phyloP scores from a whole-genome alignment of 2,113 vertebrate species.

The Elephas maximus region DNA sequence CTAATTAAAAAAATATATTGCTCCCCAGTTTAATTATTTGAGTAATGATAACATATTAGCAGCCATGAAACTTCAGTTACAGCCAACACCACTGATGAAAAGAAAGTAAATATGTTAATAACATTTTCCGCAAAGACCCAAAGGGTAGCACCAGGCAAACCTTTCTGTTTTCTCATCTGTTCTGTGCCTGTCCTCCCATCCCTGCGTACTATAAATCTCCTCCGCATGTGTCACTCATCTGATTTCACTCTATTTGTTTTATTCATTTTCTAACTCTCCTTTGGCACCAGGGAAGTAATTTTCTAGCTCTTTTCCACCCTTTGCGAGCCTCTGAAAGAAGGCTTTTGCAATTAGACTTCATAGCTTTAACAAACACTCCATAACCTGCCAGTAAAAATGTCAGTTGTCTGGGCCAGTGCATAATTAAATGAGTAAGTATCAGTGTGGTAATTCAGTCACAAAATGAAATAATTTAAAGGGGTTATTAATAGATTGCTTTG shows the following conservation, averaged over 20 bases:
- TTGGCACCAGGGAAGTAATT: background rate
- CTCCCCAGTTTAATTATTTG: constrained; percentile 85
- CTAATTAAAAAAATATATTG: constrained; percentile 84
- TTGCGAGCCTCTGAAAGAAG: constrained; percentile 59
- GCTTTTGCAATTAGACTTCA: constrained; percentile 68
- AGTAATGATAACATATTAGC: constrained; percentile 84
- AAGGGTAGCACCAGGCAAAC: background rate
- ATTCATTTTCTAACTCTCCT: constrained; percentile 14
- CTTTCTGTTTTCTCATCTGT: background rate
- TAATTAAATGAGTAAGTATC: constrained; percentile 61
- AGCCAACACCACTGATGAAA: constrained; percentile 54
- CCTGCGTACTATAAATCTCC: background rate
- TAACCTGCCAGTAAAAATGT: constrained; percentile 66
- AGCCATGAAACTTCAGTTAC: constrained; percentile 71
- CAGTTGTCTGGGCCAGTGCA: constrained; percentile 16
- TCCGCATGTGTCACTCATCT: background rate
- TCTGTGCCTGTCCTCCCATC: background rate
- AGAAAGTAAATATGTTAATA: constrained; percentile 8
- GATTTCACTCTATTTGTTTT: constrained; percentile 32
- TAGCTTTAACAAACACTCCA: constrained; percentile 69
- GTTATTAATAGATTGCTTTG: constrained; percentile 74
- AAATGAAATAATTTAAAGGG: constrained; percentile 58
- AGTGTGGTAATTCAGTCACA: constrained; percentile 1
- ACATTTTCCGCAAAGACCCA: constrained; percentile 45
- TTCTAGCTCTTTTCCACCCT: constrained; percentile 24